Evolutionary conservation across 2,888 invertebrate genomes (phyloP).

Genomic region (Synergus itoensis): DNA sequence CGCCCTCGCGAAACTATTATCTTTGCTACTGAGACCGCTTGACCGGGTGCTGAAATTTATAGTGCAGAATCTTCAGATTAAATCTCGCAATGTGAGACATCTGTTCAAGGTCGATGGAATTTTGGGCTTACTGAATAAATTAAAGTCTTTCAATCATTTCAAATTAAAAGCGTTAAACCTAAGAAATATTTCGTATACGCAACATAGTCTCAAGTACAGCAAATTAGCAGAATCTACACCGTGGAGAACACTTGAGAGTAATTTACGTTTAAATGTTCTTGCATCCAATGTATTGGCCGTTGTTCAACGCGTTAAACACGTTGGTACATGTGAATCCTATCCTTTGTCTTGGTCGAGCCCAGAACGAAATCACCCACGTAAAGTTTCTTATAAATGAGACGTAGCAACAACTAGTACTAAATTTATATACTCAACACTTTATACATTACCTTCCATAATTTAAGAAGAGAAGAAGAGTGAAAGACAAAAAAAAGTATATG

Average conservation of each 20-base stretch:
- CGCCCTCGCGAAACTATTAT: constrained; percentile 6
- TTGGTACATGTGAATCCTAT: constrained; percentile 20
- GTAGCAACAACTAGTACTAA: constrained; percentile 9
- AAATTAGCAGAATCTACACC: constrained; percentile 33
- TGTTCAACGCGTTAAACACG: constrained; percentile 18
- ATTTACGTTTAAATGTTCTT: constrained; percentile 28
- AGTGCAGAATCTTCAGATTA: constrained; percentile 16
- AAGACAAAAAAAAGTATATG: not conserved
- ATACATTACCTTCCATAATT: not conserved
- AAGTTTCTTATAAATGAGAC: constrained; percentile 36
- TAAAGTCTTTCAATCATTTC: not conserved
- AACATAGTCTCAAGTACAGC: not conserved
- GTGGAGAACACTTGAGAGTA: not conserved
- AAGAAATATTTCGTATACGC: not conserved
- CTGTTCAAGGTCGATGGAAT: too few relatives aligned
- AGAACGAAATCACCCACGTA: constrained; percentile 29
- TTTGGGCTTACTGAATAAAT: too few relatives aligned
- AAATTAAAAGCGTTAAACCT: not conserved
- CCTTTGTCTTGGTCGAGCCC: constrained; percentile 23
- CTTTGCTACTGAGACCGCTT: not conserved
- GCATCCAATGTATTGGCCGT: constrained; percentile 24
- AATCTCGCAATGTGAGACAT: not conserved
- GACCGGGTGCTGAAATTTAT: constrained; percentile 19
- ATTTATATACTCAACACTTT: constrained; percentile 30
- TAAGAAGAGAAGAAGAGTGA: not conserved